Percentiles rank a stretch among this genome's conserved stretches.
phyloP scores from a whole-genome alignment of 2,888 invertebrate genomes.

The Hyposoter dolosus region DNA sequence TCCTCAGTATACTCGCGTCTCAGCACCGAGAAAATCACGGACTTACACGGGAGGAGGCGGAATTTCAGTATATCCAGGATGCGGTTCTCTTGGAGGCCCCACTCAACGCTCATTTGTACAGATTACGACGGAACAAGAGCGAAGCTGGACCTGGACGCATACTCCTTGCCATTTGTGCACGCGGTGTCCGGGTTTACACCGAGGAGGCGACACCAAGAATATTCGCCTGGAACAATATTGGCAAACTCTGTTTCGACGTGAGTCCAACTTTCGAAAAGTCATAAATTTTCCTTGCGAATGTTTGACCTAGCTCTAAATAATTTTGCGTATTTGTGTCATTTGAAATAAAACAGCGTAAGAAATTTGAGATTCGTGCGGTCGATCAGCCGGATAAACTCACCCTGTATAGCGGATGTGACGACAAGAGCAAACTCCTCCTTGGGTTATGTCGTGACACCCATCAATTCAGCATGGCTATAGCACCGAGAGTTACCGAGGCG shows the following conservation, averaged over 20 bases:
- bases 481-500: conserved; percentile 93
- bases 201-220: conserved; percentile 87
- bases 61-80: conserved; percentile 95
- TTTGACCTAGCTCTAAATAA: background rate
- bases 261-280: conserved; percentile 75
- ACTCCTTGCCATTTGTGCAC: conserved; percentile 96
- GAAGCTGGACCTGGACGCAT: conserved; percentile 92
- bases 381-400: conserved; percentile 93
- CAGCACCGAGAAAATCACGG: conserved; percentile 93
- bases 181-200: conserved; percentile 95
- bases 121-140: conserved; percentile 91
- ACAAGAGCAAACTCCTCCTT: conserved; percentile 96
- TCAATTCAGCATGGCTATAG: conserved; percentile 97
- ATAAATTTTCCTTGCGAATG: background rate
- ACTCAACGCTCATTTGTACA: conserved; percentile 95
- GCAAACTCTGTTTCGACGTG: conserved; percentile 96
- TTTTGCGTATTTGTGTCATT: conserved; percentile 28
- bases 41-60: conserved; percentile 92
- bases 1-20: conserved; percentile 80
- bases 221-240: conserved; percentile 98
- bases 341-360: conserved; percentile 89
- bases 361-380: conserved; percentile 97
- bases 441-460: conserved; percentile 96
- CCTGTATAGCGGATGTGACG: conserved; percentile 96
- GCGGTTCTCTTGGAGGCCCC: conserved; percentile 93